Evolutionary conservation across 2,797 vertebrate species (phyloP).

Genomic region (Enteromius treurensis): DNA sequence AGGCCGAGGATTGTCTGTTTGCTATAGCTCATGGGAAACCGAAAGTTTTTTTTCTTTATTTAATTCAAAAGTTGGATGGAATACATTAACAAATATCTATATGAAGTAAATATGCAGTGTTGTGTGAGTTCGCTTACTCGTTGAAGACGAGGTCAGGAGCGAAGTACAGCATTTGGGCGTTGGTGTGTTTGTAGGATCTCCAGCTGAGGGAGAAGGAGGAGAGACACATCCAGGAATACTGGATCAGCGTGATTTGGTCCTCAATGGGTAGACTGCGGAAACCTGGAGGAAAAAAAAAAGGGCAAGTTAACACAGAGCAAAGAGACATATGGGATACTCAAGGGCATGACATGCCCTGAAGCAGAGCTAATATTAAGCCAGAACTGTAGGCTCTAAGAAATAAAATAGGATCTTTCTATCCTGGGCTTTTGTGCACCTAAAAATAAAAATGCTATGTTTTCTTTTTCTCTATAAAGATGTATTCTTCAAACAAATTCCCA

Average conservation of each 20-base stretch:
- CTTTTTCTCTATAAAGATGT: background rate
- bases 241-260: conserved; percentile 99
- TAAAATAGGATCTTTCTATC: conserved; percentile 12
- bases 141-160: conserved; percentile 98
- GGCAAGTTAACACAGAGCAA: background rate
- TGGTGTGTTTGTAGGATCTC: conserved; percentile 99
- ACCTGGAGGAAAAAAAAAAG: conserved; percentile 75
- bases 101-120: background rate
- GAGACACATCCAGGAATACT: conserved; percentile 99
- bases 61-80: background rate
- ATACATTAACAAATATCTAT: conserved; percentile 4
- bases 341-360: conserved; percentile 17
- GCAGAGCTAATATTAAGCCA: conserved; percentile 37
- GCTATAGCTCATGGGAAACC: background rate
- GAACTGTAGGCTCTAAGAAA: conserved; percentile 19
- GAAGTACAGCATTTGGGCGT: conserved; percentile 98
- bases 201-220: conserved; percentile 98
- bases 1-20: background rate
- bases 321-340: conserved; percentile 21
- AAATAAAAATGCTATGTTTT: background rate
- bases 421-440: background rate
- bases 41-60: background rate
- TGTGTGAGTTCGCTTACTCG: conserved; percentile 84
- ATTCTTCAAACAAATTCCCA: background rate
- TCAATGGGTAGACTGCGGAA: conserved; percentile 97